Evolutionary conservation across 2,888 invertebrate genomes (phyloP).

Genomic region (Sinotaia quadrata): DNA sequence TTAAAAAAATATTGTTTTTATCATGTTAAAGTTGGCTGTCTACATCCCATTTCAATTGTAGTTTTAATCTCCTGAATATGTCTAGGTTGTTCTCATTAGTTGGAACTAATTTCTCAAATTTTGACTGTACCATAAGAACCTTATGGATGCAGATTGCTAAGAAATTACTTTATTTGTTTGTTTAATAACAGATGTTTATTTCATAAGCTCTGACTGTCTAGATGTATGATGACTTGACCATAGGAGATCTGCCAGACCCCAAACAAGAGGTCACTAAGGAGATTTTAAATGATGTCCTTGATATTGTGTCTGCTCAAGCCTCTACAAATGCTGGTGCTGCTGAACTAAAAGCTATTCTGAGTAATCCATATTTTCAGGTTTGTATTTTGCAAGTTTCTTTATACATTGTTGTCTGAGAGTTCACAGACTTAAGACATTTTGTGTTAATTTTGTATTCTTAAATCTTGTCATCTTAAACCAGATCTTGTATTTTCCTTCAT

Average conservation of each 20-base stretch:
- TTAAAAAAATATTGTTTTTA: background rate
- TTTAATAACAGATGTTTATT: background rate
- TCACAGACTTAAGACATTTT: no score
- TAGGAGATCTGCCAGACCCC: constrained; percentile 44
- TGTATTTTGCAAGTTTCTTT: no score
- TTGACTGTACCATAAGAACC: background rate
- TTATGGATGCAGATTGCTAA: background rate
- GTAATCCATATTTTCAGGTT: constrained; percentile 84
- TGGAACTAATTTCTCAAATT: background rate
- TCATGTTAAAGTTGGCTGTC: background rate
- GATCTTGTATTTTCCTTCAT: no score
- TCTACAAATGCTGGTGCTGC: constrained; percentile 75
- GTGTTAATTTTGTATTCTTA: no score
- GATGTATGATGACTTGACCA: constrained; percentile 35
- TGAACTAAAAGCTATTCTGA: constrained; percentile 82
- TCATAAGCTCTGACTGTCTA: background rate
- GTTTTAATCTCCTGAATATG: background rate
- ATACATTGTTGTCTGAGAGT: no score
- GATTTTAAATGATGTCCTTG: constrained; percentile 45
- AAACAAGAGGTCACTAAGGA: constrained; percentile 43
- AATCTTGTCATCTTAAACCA: no score
- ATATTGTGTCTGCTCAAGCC: constrained; percentile 32
- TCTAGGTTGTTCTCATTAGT: background rate
- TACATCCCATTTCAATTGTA: background rate
- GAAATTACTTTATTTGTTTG: background rate